Evolutionary conservation across 2,888 invertebrate species (phyloP), one percentile per base, ranked within the genome.

Genomic region (Galeopsomyia nigrocyanea): DNA sequence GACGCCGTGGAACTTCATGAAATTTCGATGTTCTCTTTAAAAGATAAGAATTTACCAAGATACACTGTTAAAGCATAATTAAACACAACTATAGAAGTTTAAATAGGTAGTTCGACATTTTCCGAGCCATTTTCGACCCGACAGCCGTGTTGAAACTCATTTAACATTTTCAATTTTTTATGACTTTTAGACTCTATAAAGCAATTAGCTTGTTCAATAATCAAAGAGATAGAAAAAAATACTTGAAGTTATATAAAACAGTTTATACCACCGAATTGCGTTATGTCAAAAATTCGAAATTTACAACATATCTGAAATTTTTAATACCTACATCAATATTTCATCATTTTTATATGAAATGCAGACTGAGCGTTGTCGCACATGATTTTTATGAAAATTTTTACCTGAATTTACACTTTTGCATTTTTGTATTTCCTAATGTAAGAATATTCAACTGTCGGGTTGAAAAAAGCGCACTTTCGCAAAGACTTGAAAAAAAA

Each of bases 101-200:
- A 74, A 67, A 70, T 71, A 74, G 67, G 64, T 71, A 74, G 67
- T 62, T 70, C 62, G 17, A 71, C 74, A 67, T 74, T 69, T 74
- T 74, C 73, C 70, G 68, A 74, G 74, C 67, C 71, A 66, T 74
- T 74, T 74, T 71, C 68, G 60, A 71, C 64, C 74, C 74, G 74
- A 74, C 74, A 74, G 74, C 50, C 60, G 26, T 21, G 7, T 51
- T 39, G 39, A 2, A 13, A 49, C 16, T 9, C 21, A 16, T 31
- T 6, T 14, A 50, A 1, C 17, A 26, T 50, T 53, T 14, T 50
- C 51, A 31, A 47, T 50, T 16, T 62, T 50, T 21, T 22, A 66
- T 62, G 61, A 17, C n/a, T 47, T 56, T 50, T 17, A 19, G 53
- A 53, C 13, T 53, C n/a, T 21, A 50, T 47, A 21, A 62, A 49